These are phyloP conservation scores for Leptodirus hochenwartii DNA, from an alignment of 2,888 invertebrate genomes.

Conservation along the genomic window DNA sequence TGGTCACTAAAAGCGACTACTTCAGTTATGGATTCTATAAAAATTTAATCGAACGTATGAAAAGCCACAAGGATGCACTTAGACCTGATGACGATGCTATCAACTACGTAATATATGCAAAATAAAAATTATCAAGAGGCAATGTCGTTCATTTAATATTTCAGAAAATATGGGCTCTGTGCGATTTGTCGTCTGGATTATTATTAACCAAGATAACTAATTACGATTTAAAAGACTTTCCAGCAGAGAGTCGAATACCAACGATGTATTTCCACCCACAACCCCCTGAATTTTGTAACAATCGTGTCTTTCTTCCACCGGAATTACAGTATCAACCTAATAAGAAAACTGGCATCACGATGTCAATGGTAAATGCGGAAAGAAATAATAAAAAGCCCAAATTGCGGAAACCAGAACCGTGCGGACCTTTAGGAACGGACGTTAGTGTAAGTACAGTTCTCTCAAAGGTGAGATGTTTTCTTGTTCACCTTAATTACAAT, in stretches of 20 bases:
- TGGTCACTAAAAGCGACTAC: constrained; percentile 83
- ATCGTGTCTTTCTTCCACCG: constrained; percentile 61
- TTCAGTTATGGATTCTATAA: constrained; percentile 93
- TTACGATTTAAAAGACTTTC: constrained; percentile 81
- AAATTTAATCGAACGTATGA: constrained; percentile 84
- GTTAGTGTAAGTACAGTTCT: constrained; percentile 32
- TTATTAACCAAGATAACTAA: constrained; percentile 63
- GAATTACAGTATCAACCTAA: constrained; percentile 46
- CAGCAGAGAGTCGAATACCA: constrained; percentile 70
- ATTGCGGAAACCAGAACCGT: constrained; percentile 31
- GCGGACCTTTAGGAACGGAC: constrained; percentile 38
- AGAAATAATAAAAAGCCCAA: constrained; percentile 28
- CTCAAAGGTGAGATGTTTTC: too few species aligned
- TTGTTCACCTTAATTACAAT: constrained; percentile 4
- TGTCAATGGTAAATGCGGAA: constrained; percentile 27
- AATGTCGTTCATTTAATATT: constrained; percentile 6
- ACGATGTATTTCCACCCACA: constrained; percentile 78
- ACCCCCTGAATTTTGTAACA: constrained; percentile 55
- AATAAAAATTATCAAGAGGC: constrained; percentile 5
- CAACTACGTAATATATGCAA: constrained; percentile 48
- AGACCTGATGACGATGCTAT: constrained; percentile 63
- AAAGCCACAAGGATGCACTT: constrained; percentile 80
- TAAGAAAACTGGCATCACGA: constrained; percentile 26
- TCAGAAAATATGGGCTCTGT: constrained; percentile 91
- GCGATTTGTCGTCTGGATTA: constrained; percentile 85